Percentiles rank a stretch among this genome's conserved stretches.
Conservation (phyloP, 1,140 invertebrate genomes). For the Goniozus legneri region DNA sequence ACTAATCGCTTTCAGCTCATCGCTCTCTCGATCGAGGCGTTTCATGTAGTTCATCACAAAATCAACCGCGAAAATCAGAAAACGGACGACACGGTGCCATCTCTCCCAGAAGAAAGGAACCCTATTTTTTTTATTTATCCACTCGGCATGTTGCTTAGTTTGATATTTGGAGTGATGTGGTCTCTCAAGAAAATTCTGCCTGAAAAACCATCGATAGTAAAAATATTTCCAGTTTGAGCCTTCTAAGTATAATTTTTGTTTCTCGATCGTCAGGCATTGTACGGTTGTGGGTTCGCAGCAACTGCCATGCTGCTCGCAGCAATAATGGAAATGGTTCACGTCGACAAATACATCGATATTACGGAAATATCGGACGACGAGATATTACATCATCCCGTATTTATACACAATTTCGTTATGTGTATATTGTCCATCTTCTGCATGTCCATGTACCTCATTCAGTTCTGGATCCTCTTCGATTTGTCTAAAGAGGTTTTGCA, state of each 20-base stretch:
- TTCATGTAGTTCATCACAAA: constrained; percentile 38
- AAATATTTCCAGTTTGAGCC: constrained; percentile 4
- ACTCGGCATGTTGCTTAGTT: constrained; percentile 34
- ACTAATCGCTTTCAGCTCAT: constrained; percentile 16
- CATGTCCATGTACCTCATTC: constrained; percentile 38
- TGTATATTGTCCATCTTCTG: constrained; percentile 43
- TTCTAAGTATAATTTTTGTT: constrained; percentile 1
- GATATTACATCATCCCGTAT: constrained; percentile 40
- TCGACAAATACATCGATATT: constrained; percentile 39
- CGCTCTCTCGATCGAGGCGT: constrained; percentile 24
- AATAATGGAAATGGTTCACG: constrained; percentile 42
- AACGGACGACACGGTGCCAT: constrained; percentile 24
- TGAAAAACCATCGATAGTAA: constrained; percentile 25
- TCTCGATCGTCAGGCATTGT: constrained; percentile 25
- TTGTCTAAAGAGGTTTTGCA: too few relatives aligned
- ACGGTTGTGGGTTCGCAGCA: constrained; percentile 25
- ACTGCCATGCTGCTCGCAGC: constrained; percentile 32
- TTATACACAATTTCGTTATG: constrained; percentile 44
- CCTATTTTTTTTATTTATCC: constrained; percentile 39
- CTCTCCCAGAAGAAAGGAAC: constrained; percentile 40
- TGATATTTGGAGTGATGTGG: constrained; percentile 32
- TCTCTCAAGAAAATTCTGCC: constrained; percentile 17
- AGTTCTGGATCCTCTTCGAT: constrained; percentile 40
- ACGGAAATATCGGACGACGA: constrained; percentile 37
- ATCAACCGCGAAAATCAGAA: constrained; percentile 20